A percentile compares a stretch with the other conserved stretches of the same genome.
Evolutionary conservation across 1,140 invertebrate genomes (phyloP).

Genomic region (Drosophila punjabiensis): DNA sequence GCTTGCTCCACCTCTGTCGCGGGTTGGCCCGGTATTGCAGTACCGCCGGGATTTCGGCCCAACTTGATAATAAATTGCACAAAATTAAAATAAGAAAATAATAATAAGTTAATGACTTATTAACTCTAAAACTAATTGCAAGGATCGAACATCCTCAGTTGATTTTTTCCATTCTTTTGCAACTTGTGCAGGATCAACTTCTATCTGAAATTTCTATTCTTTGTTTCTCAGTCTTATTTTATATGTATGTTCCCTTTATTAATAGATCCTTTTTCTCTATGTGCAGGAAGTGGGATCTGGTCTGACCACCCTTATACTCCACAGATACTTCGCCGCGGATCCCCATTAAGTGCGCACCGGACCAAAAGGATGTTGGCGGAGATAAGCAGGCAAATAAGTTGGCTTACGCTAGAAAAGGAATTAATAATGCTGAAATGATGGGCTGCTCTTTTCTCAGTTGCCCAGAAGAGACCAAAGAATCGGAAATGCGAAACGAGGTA

Average conservation of each 20-base stretch:
- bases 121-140: too few relatives aligned
- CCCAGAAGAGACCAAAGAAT: slow-evolving; percentile 1
- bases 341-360: slow-evolving; percentile 55
- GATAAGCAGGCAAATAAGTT: slow-evolving; percentile 73
- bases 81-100: too few relatives aligned
- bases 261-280: not conserved
- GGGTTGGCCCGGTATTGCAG: slow-evolving; percentile 86
- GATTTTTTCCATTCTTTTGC: too few relatives aligned
- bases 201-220: too few relatives aligned
- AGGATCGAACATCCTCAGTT: too few relatives aligned
- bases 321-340: slow-evolving; percentile 32
- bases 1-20: slow-evolving; percentile 49
- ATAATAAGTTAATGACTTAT: too few relatives aligned
- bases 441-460: slow-evolving; percentile 5
- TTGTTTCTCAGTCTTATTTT: too few relatives aligned
- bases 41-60: slow-evolving; percentile 82
- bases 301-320: slow-evolving; percentile 18
- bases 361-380: slow-evolving; percentile 64
- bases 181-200: too few relatives aligned
- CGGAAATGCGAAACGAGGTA: slow-evolving; percentile 24
- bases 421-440: slow-evolving; percentile 55
- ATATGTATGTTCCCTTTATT: not conserved
- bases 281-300: slow-evolving; percentile 13
- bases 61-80: slow-evolving; percentile 53
- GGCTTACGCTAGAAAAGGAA: slow-evolving; percentile 50